phyloP scores from a whole-genome alignment of 2,888 invertebrate genomes.

The Lepidonotus clava region DNA sequence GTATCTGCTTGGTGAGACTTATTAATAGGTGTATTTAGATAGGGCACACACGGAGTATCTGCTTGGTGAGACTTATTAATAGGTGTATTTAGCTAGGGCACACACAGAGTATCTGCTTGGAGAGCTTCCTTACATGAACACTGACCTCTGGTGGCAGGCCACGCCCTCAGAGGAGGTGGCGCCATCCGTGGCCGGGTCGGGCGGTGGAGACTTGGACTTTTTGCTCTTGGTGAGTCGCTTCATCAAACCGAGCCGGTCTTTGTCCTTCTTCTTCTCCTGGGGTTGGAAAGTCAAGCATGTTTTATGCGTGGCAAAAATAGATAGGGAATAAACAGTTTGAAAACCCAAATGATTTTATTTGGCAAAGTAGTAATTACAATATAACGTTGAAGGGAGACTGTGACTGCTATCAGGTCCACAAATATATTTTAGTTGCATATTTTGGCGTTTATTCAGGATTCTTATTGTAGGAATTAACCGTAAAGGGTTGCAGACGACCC shows the following conservation, averaged over 20 bases:
- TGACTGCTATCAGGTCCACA: too few species aligned
- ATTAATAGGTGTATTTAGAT: too few species aligned
- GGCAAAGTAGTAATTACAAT: too few species aligned
- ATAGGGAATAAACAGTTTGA: background rate
- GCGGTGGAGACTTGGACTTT: constrained; percentile 59
- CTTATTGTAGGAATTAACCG: too few species aligned
- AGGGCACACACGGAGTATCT: too few species aligned
- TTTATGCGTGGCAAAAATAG: background rate
- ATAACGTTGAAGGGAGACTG: too few species aligned
- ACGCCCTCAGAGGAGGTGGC: constrained; percentile 34
- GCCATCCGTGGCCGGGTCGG: constrained; percentile 24
- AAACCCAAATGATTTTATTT: background rate
- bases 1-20: too few species aligned
- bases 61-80: too few species aligned
- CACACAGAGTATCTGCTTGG: background rate
- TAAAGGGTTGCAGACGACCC: too few species aligned
- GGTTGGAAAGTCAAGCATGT: background rate
- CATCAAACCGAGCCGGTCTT: constrained; percentile 55
- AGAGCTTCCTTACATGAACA: background rate
- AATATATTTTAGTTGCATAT: too few species aligned
- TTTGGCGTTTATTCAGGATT: too few species aligned
- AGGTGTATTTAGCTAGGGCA: too few species aligned
- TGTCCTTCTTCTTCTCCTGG: constrained; percentile 58
- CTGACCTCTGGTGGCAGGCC: constrained; percentile 55
- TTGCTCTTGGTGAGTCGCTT: constrained; percentile 59